Percentiles rank a stretch among this genome's conserved stretches.
phyloP scores from a whole-genome alignment of 1,140 invertebrate genomes.

The Caenorhabditis elegans region DNA sequence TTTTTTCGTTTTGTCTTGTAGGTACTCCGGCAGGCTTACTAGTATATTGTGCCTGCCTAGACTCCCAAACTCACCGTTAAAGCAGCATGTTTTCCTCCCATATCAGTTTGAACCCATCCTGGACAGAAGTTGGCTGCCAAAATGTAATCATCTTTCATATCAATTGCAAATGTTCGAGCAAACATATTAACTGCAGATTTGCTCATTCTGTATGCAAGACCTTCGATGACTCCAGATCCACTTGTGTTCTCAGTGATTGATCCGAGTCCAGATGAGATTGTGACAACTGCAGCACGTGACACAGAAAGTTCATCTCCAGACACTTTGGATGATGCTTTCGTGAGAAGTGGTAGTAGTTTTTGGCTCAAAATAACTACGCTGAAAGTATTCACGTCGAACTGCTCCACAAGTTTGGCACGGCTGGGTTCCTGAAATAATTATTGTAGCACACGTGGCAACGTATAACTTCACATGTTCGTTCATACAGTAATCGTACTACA shows the following conservation, averaged over 20 bases:
- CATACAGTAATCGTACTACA: no score
- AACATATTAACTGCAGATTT: constrained; percentile 37
- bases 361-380: constrained; percentile 56
- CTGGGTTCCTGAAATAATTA: constrained; percentile 22
- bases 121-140: not conserved
- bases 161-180: not conserved
- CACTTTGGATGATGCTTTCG: constrained; percentile 72
- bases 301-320: not conserved
- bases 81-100: constrained; percentile 35
- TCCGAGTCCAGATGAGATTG: constrained; percentile 18
- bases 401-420: constrained; percentile 4
- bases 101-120: constrained; percentile 43
- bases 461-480: no score
- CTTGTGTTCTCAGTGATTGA: not conserved
- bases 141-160: constrained; percentile 17
- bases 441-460: no score
- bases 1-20: no score
- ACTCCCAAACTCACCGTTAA: constrained; percentile 6
- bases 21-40: no score
- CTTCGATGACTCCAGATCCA: not conserved
- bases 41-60: no score
- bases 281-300: not conserved
- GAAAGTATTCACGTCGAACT: constrained; percentile 22
- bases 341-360: constrained; percentile 76
- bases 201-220: constrained; percentile 34